Evolutionary conservation across 1,140 invertebrate genomes (phyloP).

Genomic region (Dreissena polymorpha): DNA sequence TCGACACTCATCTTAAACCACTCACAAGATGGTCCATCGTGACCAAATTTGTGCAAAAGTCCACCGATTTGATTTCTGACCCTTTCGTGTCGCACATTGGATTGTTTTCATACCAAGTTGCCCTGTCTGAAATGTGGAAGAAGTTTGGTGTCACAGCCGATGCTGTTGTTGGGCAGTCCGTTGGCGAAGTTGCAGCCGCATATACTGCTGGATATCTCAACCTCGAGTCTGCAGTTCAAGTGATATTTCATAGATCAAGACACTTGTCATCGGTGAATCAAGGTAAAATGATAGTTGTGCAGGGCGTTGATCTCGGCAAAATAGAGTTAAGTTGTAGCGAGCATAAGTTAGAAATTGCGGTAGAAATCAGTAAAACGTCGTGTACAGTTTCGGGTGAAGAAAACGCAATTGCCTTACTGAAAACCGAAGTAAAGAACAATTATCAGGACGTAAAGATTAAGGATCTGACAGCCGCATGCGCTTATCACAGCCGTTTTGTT

Average conservation of each 20-base stretch:
- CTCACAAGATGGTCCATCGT: slow-evolving; percentile 59
- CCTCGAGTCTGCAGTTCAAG: slow-evolving; percentile 64
- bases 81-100: slow-evolving; percentile 63
- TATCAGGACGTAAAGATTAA: slow-evolving; percentile 24
- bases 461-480: slow-evolving; percentile 40
- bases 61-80: slow-evolving; percentile 46
- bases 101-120: slow-evolving; percentile 72
- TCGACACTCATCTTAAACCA: slow-evolving; percentile 58
- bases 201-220: slow-evolving; percentile 59
- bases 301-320: slow-evolving; percentile 48
- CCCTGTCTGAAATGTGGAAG: slow-evolving; percentile 61
- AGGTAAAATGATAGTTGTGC: slow-evolving; percentile 67
- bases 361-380: slow-evolving; percentile 62
- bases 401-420: slow-evolving; percentile 45
- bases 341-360: slow-evolving; percentile 53
- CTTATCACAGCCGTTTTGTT: slow-evolving; percentile 61
- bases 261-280: slow-evolving; percentile 50
- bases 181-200: slow-evolving; percentile 72
- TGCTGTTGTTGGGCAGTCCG: slow-evolving; percentile 68
- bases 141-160: slow-evolving; percentile 60
- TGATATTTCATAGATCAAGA: slow-evolving; percentile 66
- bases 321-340: slow-evolving; percentile 42
- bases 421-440: slow-evolving; percentile 5
- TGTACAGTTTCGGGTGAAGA: slow-evolving; percentile 67
- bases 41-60: slow-evolving; percentile 23